Percentiles rank a stretch among this genome's conserved stretches.
phyloP scores from a whole-genome alignment of 2,797 vertebrate genomes.

The Vultur gryphus region DNA sequence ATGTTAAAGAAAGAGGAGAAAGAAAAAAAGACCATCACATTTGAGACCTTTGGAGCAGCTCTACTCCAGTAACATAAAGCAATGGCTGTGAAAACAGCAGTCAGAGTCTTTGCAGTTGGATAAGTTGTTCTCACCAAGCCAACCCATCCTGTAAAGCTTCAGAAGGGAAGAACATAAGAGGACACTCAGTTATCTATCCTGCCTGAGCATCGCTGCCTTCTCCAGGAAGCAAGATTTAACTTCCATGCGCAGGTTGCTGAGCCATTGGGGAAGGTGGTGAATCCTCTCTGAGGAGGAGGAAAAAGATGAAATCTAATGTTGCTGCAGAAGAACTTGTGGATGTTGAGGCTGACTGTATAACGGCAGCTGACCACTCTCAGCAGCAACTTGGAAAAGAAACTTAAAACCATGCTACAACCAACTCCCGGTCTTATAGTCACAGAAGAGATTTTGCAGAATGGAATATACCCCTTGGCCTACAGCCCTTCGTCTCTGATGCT shows the following conservation, averaged over 20 bases:
- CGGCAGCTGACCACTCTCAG: neutral
- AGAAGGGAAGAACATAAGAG: neutral
- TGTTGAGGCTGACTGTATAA: neutral
- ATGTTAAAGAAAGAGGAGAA: neutral
- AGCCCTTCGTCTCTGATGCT: neutral
- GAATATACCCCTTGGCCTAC: neutral
- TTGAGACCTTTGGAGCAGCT: neutral
- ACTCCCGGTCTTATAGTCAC: neutral
- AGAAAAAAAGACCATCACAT: neutral
- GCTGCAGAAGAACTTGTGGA: neutral
- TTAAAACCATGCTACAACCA: neutral
- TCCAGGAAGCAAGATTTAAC: neutral
- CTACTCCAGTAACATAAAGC: neutral
- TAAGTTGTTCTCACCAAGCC: neutral
- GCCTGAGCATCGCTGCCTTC: neutral
- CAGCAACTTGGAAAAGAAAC: neutral
- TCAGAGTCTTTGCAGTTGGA: neutral
- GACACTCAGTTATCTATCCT: neutral
- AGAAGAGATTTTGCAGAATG: neutral
- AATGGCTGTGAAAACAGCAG: neutral
- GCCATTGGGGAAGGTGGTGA: neutral
- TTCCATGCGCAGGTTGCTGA: fast-evolving
- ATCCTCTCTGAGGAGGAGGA: neutral
- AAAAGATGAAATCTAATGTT: neutral
- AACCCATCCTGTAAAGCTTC: neutral